Evolutionary conservation across 2,113 vertebrate genomes (phyloP), one percentile per base, ranked within the genome.

Genomic region (Phaethon lepturus): DNA sequence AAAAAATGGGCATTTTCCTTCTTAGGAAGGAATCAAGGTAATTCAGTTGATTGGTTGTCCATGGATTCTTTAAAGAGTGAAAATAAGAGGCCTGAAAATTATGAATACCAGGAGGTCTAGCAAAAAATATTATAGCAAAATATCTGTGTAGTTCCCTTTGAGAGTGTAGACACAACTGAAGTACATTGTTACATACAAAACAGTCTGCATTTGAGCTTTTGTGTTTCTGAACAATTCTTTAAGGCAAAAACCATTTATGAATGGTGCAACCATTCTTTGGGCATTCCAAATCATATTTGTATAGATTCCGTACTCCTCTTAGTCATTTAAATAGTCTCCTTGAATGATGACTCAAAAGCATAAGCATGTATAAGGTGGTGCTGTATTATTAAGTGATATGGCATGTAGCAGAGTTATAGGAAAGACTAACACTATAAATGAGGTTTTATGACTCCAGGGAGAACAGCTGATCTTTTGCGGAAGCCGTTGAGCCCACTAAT

Each of bases 281-380:
- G 25, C n/a, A 50, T 29, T 74, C 35, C 24, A 44, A 64, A 66
- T 59, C 17, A 9, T 19, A 55, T 71, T 62, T 91, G 38, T 69
- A 71, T 13, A 81, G 72, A 28, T 59, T 45, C 22, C 77, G 6
- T 55, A 18, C 29, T 50, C 20, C 28, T 82, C 17, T 53, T 47
- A 69, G 33, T 73, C 24, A 33, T 45, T 76, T 84, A 62, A 76
- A 16, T 29, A 20, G 53, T 52, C 18, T 64, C 29, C 49, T 59
- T 35, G 40, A 68, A 50, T 35, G 35, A 60, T 31, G 38, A 69
- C 66, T 60, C 1, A 1, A 60, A 83, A 60, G 4, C 71, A 5
- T 20, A 42, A 71, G 16, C 0, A 0, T 12, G 13, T 44, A 8
- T 38, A 50, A 59, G 16, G 35, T 31, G 25, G 5, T 73, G 28